phyloP scores from a whole-genome alignment of 92 coral and sea anemone species.

The Porites cylindrica region DNA sequence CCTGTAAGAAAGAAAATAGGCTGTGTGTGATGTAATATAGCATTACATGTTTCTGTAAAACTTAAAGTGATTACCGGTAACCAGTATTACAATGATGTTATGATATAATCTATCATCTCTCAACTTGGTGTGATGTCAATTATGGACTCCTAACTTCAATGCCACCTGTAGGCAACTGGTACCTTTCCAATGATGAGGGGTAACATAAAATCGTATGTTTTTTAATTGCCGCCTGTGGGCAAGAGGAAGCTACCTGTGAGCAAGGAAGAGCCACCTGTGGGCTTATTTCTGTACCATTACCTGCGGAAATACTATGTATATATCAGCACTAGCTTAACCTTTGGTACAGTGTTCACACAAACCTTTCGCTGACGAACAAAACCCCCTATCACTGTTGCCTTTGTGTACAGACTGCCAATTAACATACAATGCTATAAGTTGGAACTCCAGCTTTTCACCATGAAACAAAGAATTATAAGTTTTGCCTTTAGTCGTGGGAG shows the following conservation, averaged over 20 bases:
- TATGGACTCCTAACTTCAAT: too few species aligned
- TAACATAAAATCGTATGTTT: neutral
- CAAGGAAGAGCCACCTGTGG: neutral
- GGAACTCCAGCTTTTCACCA: slow-evolving; percentile 34
- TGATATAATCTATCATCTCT: too few species aligned
- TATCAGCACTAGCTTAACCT: neutral
- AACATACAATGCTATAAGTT: slow-evolving; percentile 58
- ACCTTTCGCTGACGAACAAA: slow-evolving; percentile 1
- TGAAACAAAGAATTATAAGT: slow-evolving; percentile 46
- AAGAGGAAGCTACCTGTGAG: slow-evolving; percentile 1
- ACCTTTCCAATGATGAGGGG: neutral
- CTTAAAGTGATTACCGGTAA: too few species aligned
- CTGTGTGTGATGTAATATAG: neutral
- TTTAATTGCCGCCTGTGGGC: slow-evolving; percentile 9
- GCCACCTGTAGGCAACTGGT: neutral
- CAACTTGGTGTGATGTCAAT: too few species aligned
- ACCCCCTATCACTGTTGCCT: slow-evolving; percentile 43
- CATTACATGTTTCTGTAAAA: too few species aligned
- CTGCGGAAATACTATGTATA: too few species aligned
- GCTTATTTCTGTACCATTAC: too few species aligned
- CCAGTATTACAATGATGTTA: too few species aligned
- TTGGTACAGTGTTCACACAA: slow-evolving; percentile 6
- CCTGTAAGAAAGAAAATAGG: slow-evolving; percentile 49
- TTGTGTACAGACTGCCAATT: slow-evolving; percentile 17
- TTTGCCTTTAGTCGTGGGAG: slow-evolving; percentile 54